Percentiles rank a stretch among this genome's conserved stretches.
Conservation (phyloP, 2,888 invertebrate genomes). For the Aelia acuminata region DNA sequence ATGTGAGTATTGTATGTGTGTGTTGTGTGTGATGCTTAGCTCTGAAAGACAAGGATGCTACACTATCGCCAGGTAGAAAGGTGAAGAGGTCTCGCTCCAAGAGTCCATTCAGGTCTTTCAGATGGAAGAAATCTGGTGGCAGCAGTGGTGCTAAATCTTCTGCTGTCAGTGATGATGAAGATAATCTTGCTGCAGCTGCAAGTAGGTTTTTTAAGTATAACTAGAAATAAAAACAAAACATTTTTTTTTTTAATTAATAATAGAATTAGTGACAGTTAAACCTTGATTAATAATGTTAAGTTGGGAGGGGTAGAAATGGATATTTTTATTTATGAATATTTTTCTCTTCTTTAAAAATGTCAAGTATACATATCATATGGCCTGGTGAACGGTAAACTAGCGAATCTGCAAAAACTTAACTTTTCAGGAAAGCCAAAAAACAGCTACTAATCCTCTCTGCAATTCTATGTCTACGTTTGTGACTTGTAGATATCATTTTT, state of each 20-base stretch:
- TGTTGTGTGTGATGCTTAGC: slow-evolving; percentile 56
- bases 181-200: slow-evolving; percentile 72
- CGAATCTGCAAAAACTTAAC: no score
- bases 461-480: no score
- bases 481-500: no score
- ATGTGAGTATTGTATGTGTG: slow-evolving; percentile 55
- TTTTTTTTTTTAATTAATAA: not conserved
- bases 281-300: not conserved
- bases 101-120: slow-evolving; percentile 93
- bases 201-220: slow-evolving; percentile 61
- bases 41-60: slow-evolving; percentile 58
- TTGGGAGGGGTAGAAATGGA: no score
- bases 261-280: not conserved
- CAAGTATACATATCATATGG: no score
- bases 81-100: slow-evolving; percentile 89
- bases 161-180: slow-evolving; percentile 86
- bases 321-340: no score
- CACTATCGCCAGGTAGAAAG: slow-evolving; percentile 52
- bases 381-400: no score
- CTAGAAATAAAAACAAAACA: not conserved
- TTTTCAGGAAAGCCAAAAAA: no score
- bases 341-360: no score
- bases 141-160: slow-evolving; percentile 70
- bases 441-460: no score
- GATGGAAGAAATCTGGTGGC: slow-evolving; percentile 84